Conservation (phyloP, 2,797 vertebrate genomes). For the Siniperca obscura region DNA sequence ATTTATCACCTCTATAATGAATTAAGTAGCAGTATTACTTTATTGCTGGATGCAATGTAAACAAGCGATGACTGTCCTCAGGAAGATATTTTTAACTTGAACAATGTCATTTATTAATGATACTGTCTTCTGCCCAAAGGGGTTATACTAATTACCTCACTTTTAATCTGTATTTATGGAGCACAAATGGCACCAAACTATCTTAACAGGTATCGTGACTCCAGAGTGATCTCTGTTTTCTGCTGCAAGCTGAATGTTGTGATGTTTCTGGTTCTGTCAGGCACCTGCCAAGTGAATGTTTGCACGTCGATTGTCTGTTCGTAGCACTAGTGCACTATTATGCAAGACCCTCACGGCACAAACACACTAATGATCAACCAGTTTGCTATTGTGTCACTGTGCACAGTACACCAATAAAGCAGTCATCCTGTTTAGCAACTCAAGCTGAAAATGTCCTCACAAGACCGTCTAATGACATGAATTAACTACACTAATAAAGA, state of each 20-base stretch:
- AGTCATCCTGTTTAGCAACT: conserved; percentile 2
- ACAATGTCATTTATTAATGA: conserved; percentile 44
- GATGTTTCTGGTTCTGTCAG: conserved; percentile 40
- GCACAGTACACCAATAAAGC: conserved; percentile 21
- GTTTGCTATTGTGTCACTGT: conserved; percentile 35
- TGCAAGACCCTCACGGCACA: conserved; percentile 40
- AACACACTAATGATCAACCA: conserved; percentile 66
- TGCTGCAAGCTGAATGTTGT: conserved; percentile 22
- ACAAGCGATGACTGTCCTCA: conserved; percentile 23
- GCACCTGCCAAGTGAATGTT: conserved; percentile 35
- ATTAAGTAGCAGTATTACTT: not conserved
- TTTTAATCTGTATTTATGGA: conserved; percentile 27
- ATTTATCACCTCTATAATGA: conserved; percentile 13
- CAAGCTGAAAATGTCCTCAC: conserved; percentile 10
- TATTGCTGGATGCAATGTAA: conserved; percentile 29
- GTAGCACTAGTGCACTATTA: conserved; percentile 35
- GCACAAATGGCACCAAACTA: conserved; percentile 7
- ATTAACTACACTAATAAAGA: conserved; percentile 57
- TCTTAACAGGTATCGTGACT: not conserved
- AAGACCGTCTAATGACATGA: conserved; percentile 19
- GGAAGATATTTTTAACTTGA: conserved; percentile 59
- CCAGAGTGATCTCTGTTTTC: conserved; percentile 17
- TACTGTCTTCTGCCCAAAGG: conserved; percentile 2
- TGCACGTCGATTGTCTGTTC: conserved; percentile 18
- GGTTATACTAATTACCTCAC: conserved; percentile 43